Percentiles rank a stretch among this genome's conserved stretches.
These are phyloP conservation scores for Pyrochroa serraticornis DNA, from an alignment of 2,888 invertebrate genomes.

Conservation along the genomic window DNA sequence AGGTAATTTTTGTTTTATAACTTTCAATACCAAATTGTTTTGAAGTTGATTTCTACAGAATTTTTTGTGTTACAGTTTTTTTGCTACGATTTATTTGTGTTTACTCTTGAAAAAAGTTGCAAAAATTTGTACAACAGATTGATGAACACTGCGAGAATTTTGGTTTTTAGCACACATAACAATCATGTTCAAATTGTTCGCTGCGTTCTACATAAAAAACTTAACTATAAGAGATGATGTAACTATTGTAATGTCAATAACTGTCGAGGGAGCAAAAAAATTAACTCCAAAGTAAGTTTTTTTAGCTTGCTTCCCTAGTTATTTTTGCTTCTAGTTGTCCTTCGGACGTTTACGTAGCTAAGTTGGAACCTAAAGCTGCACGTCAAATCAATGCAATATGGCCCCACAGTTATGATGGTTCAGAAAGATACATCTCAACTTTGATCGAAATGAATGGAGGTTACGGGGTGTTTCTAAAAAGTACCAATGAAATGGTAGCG, in stretches of 20 bases:
- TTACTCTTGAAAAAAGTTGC: conserved; percentile 1
- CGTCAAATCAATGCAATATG: conserved; percentile 48
- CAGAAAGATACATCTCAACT: conserved; percentile 46
- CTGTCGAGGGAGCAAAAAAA: conserved; percentile 31
- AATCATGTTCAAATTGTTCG: neutral
- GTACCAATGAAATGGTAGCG: conserved; percentile 49
- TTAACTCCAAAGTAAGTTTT: conserved; percentile 38
- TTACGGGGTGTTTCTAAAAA: conserved; percentile 51
- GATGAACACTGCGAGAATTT: neutral
- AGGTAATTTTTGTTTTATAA: conserved; percentile 18
- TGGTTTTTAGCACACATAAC: neutral
- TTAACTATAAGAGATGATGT: too few relatives aligned
- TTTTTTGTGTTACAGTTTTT: neutral
- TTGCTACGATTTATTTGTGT: neutral
- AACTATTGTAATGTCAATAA: too few relatives aligned
- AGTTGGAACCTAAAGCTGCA: conserved; percentile 44
- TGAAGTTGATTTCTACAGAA: too few relatives aligned
- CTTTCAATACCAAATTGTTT: too few relatives aligned
- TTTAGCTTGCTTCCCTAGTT: too few relatives aligned
- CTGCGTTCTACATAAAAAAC: too few relatives aligned
- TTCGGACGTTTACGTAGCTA: conserved; percentile 47
- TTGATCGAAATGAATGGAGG: conserved; percentile 51
- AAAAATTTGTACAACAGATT: conserved; percentile 4
- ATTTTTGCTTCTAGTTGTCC: too few relatives aligned
- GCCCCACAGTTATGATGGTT: conserved; percentile 47